phyloP scores from a whole-genome alignment of 30 jellyfish, hydroid and myxozoan species.

The Pelagia noctiluca region DNA sequence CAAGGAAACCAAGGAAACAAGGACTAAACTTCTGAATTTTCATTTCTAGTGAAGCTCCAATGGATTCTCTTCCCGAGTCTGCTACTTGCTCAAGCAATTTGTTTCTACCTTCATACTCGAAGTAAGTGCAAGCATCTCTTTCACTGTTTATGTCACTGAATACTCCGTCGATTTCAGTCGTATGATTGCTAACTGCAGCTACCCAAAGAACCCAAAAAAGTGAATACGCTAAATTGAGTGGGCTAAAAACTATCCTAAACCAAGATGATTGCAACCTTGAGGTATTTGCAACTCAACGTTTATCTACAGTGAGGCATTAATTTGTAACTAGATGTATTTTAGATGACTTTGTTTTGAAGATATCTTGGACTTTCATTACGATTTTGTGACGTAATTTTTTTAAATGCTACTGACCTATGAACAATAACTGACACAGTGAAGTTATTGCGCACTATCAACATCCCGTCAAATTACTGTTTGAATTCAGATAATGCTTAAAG shows the following conservation, averaged over 20 bases:
- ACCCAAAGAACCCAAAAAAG: too few relatives aligned
- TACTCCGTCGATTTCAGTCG: neutral
- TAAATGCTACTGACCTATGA: too few relatives aligned
- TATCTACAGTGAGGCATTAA: too few relatives aligned
- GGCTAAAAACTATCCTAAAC: neutral
- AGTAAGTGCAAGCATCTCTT: slow-evolving; percentile 45
- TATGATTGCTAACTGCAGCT: neutral
- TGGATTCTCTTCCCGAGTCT: slow-evolving; percentile 89
- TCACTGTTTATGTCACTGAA: neutral
- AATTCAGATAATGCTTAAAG: too few relatives aligned
- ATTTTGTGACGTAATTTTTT: too few relatives aligned
- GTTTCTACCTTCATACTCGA: slow-evolving; percentile 84
- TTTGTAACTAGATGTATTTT: too few relatives aligned
- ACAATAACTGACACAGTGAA: too few relatives aligned
- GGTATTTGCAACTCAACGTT: neutral
- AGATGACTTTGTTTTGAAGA: too few relatives aligned
- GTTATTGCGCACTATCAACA: too few relatives aligned
- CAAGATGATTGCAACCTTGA: neutral
- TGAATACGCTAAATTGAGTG: too few relatives aligned
- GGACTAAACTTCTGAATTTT: neutral
- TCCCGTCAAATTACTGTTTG: too few relatives aligned
- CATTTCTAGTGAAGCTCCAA: slow-evolving; percentile 55
- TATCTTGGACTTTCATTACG: too few relatives aligned
- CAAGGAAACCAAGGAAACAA: neutral
- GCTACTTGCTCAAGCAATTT: slow-evolving; percentile 94